These are phyloP conservation scores for Ptilodon capucinus DNA, from an alignment of 2,888 invertebrate species.

Conservation along the genomic window DNA sequence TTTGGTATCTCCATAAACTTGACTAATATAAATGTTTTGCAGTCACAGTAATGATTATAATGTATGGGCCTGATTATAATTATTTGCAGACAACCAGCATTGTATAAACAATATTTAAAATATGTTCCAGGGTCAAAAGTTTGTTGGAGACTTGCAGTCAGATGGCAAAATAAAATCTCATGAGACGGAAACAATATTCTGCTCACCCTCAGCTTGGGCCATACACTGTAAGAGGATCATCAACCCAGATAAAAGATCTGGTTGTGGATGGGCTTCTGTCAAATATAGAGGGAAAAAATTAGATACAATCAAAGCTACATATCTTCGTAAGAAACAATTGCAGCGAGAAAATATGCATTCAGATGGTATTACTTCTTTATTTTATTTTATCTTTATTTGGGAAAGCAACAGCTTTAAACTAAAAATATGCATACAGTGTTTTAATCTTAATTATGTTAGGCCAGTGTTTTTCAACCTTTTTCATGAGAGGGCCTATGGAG, in stretches of 20 bases:
- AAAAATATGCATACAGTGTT: no score
- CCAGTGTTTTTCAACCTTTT: no score
- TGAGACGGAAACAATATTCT: constrained; percentile 93
- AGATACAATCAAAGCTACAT: constrained; percentile 93
- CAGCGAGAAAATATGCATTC: constrained; percentile 82
- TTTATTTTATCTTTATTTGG: no score
- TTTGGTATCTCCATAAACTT: no score
- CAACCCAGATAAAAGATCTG: constrained; percentile 95
- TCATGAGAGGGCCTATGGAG: no score
- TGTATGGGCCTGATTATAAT: no score
- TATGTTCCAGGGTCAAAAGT: constrained; percentile 90
- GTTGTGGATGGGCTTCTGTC: constrained; percentile 96
- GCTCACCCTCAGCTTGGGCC: constrained; percentile 96
- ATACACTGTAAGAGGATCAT: constrained; percentile 95
- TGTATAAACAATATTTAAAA: not conserved
- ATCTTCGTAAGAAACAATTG: constrained; percentile 87
- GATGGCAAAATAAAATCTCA: constrained; percentile 95
- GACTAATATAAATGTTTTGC: no score
- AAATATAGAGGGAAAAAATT: constrained; percentile 94
- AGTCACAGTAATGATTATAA: no score
- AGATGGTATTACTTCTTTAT: constrained; percentile 67
- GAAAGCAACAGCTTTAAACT: no score
- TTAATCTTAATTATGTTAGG: no score
- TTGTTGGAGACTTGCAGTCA: constrained; percentile 91
- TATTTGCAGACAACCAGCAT: no score